phyloP scores from a whole-genome alignment of 2,113 vertebrate genomes.

The Octodon degus region DNA sequence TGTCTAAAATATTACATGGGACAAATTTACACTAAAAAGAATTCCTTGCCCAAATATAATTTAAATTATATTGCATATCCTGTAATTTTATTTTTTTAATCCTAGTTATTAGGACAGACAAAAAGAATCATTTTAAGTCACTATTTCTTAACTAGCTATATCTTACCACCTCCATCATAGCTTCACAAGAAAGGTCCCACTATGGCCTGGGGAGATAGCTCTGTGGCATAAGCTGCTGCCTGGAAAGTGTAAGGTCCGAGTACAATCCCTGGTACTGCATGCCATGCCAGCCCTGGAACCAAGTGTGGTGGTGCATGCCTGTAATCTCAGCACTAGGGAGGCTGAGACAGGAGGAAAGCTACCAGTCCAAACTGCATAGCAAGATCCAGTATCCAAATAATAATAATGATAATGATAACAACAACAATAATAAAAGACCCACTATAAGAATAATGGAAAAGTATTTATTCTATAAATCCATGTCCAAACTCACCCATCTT shows the following conservation, averaged over 20 bases:
- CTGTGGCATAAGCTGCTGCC: too few relatives aligned
- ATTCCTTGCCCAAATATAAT: not conserved
- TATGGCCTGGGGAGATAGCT: too few relatives aligned
- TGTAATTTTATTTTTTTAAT: constrained; percentile 50
- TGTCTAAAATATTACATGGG: not conserved
- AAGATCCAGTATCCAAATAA: too few relatives aligned
- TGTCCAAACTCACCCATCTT: not conserved
- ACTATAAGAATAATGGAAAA: not conserved
- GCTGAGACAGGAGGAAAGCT: too few relatives aligned
- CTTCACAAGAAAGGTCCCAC: not conserved
- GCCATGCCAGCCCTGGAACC: too few relatives aligned
- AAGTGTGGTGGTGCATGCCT: too few relatives aligned
- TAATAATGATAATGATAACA: too few relatives aligned
- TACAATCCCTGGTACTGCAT: too few relatives aligned
- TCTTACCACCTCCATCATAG: not conserved
- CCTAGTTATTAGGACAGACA: not conserved
- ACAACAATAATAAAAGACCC: not conserved
- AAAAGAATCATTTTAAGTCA: not conserved
- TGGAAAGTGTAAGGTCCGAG: too few relatives aligned
- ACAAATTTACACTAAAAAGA: not conserved
- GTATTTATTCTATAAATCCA: not conserved
- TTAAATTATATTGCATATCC: not conserved
- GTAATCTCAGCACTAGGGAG: too few relatives aligned
- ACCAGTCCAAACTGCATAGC: too few relatives aligned
- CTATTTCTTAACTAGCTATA: not conserved